Percentiles rank a stretch among this genome's conserved stretches.
phyloP scores from a whole-genome alignment of 2,113 vertebrate genomes.

The Physeter macrocephalus region DNA sequence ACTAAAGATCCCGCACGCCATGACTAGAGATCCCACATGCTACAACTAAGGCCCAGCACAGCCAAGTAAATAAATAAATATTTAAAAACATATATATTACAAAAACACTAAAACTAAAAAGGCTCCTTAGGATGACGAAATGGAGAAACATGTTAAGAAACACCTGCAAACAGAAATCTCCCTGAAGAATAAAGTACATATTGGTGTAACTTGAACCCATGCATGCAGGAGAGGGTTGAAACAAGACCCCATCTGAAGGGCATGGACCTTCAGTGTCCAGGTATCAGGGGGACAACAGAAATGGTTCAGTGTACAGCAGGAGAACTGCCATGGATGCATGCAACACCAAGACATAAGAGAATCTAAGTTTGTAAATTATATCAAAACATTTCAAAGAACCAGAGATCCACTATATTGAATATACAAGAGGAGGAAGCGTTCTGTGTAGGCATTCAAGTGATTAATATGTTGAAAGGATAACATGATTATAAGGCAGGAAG shows the following conservation, averaged over 20 bases:
- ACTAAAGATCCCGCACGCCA: no score
- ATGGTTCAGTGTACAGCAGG: not conserved
- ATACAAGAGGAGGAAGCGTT: not conserved
- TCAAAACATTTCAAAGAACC: not conserved
- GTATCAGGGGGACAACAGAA: not conserved
- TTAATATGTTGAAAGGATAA: not conserved
- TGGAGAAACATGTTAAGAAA: not conserved
- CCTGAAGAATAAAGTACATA: not conserved
- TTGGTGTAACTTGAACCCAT: not conserved
- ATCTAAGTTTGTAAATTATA: not conserved
- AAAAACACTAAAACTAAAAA: not conserved
- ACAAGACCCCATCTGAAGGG: not conserved
- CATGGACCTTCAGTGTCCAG: not conserved
- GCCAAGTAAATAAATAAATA: no score
- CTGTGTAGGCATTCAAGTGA: not conserved
- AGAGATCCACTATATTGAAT: not conserved
- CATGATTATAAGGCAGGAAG: not conserved
- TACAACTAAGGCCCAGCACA: no score
- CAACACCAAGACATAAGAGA: not conserved
- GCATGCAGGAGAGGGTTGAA: not conserved
- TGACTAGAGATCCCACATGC: no score
- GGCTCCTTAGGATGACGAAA: not conserved
- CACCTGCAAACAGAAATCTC: not conserved
- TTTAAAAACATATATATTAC: no score
- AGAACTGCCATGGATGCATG: not conserved